Evolutionary conservation across 1,140 invertebrate species (phyloP).

Genomic region (Papilio polyxenes): DNA sequence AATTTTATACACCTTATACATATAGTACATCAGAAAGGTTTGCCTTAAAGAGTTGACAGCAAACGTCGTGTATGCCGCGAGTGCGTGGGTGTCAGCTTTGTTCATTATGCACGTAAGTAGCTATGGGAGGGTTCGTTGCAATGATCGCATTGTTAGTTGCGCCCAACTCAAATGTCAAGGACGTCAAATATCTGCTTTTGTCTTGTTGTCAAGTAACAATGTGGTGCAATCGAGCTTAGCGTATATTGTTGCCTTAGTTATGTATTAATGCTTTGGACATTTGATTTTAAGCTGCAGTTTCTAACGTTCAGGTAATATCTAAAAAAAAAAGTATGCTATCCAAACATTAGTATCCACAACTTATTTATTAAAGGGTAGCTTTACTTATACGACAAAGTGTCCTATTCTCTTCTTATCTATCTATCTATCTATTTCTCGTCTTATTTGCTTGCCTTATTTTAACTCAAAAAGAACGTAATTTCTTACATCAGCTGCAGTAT

Average conservation of each 20-base stretch:
- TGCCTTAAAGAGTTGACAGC: neutral
- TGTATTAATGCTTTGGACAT: neutral
- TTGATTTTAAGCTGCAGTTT: no score
- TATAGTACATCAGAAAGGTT: neutral
- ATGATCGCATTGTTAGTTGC: slow-evolving; percentile 14
- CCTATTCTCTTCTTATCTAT: no score
- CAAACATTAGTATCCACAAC: no score
- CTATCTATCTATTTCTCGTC: no score
- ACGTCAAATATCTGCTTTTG: slow-evolving; percentile 2
- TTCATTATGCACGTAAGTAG: slow-evolving; percentile 21
- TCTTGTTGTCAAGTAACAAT: slow-evolving; percentile 1
- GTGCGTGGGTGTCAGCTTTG: slow-evolving; percentile 10
- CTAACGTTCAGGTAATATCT: no score
- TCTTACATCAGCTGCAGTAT: neutral
- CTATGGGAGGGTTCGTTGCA: slow-evolving; percentile 13
- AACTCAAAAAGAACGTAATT: neutral
- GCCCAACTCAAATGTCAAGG: slow-evolving; percentile 9
- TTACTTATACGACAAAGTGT: no score
- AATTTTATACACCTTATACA: neutral
- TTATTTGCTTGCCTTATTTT: neutral
- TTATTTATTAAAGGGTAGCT: no score
- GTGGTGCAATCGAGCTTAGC: neutral
- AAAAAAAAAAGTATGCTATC: no score
- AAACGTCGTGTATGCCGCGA: neutral
- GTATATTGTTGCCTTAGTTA: neutral